phyloP scores from a whole-genome alignment of 2,113 vertebrate genomes.

The Labeo rohita region DNA sequence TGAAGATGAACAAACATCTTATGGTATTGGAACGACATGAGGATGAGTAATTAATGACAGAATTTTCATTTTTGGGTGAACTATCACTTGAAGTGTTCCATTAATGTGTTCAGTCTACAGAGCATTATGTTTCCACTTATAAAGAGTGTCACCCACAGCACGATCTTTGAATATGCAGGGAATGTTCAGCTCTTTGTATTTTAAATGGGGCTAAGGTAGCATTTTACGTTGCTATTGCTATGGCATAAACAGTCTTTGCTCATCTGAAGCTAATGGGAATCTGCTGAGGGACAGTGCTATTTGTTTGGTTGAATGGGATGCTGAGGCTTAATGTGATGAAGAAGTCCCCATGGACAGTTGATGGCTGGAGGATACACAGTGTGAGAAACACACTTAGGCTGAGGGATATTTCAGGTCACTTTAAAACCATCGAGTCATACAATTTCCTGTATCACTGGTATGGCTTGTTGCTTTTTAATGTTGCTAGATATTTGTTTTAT shows the following conservation, averaged over 20 bases:
- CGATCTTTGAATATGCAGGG: not conserved
- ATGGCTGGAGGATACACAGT: not conserved
- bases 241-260: not conserved
- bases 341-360: constrained; percentile 9
- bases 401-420: not conserved
- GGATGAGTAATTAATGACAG: too few relatives aligned
- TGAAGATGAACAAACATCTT: too few relatives aligned
- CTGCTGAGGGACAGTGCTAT: not conserved
- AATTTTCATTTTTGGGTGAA: too few relatives aligned
- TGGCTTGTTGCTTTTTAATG: not conserved
- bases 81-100: too few relatives aligned
- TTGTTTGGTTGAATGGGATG: constrained; percentile 30
- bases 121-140: not conserved
- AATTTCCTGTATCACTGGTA: not conserved
- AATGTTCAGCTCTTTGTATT: not conserved
- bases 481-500: not conserved
- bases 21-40: too few relatives aligned
- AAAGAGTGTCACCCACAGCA: not conserved
- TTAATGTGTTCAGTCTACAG: not conserved
- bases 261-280: constrained; percentile 37
- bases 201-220: not conserved
- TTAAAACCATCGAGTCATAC: not conserved
- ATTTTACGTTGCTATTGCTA: constrained; percentile 10
- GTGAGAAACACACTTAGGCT: not conserved
- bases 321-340: constrained; percentile 11